phyloP scores from a whole-genome alignment of 2,113 vertebrate genomes.

The Tachuris rubrigastra region DNA sequence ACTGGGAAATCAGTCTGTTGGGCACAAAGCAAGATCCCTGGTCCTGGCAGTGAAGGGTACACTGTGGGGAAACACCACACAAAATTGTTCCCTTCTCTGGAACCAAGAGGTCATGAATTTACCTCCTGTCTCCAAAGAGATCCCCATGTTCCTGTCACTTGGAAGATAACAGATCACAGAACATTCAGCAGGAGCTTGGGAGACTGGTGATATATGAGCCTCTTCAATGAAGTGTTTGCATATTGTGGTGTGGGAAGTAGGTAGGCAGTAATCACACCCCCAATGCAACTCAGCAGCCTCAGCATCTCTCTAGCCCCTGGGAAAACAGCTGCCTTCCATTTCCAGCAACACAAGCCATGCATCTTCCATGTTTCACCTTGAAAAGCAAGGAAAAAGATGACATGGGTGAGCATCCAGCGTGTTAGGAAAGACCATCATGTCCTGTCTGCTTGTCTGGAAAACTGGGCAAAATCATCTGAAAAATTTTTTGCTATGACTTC shows the following conservation, averaged over 20 bases:
- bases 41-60: not conserved
- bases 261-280: not conserved
- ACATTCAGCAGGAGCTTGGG: not conserved
- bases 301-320: not conserved
- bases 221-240: not conserved
- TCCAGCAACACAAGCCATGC: not conserved
- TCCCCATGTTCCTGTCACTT: not conserved
- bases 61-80: not conserved
- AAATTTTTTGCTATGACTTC: not conserved
- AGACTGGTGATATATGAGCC: not conserved
- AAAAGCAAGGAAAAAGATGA: not conserved
- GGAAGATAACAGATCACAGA: not conserved
- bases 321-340: not conserved
- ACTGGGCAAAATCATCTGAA: not conserved
- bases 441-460: not conserved
- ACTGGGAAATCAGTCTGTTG: not conserved
- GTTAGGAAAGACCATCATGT: not conserved
- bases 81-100: not conserved
- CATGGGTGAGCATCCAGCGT: rapidly evolving
- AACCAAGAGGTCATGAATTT: not conserved
- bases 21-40: not conserved
- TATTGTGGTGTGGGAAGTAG: not conserved
- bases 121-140: not conserved
- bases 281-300: not conserved
- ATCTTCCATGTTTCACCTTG: not conserved